Evolutionary conservation across 23 tunicate genomes (phyloP), one percentile per base, ranked within the genome.

Genomic region (Aplidium turbinatum): DNA sequence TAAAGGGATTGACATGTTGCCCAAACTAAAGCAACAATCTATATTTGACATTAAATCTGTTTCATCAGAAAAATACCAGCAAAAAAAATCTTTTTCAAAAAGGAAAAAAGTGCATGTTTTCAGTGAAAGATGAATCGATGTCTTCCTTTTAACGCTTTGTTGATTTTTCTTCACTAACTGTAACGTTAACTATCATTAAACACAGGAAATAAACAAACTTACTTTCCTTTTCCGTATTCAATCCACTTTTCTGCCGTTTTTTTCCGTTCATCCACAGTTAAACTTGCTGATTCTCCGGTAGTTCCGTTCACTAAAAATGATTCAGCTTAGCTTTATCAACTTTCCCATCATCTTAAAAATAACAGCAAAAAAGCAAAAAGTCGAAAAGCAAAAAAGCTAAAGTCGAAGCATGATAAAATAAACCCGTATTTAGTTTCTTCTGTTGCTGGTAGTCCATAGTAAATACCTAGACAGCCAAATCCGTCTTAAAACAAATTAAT

Each of bases 231-330:
- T 31, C 96, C 98, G 25, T 45, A 35, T 70, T 87, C 62, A 35
- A 93, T 81, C 98, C 98, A 93, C 54, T 81, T 76, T 62, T 86
- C 89, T 7, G 86, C 85, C 0, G 50, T 33, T 16, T n/a, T 65
- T 56, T 86, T 80, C 60, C 98, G 31, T 77, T 93, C 98, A 1
- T 76, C 94, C 34, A 57, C 25, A 0, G 84, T 80, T 33, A 93
- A 47, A 42, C 94, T 93, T 4, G 54, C 20, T 23, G 94, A 94
- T 81, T 93, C 98, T 31, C 98, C 98, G 4, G 90, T 80, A n/a
- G 98, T 75, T 42, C 98, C 98, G 38, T 78, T 70, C 32, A 87
- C 93, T 81, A 73, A 63, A 61, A 72, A 13, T 42, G 48, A 42
- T 9, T n/a, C n/a, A n/a, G n/a, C n/a, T n/a, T n/a, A n/a, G n/a